Conservation (phyloP, 2,888 invertebrate species). For the Helicoverpa assulta region DNA sequence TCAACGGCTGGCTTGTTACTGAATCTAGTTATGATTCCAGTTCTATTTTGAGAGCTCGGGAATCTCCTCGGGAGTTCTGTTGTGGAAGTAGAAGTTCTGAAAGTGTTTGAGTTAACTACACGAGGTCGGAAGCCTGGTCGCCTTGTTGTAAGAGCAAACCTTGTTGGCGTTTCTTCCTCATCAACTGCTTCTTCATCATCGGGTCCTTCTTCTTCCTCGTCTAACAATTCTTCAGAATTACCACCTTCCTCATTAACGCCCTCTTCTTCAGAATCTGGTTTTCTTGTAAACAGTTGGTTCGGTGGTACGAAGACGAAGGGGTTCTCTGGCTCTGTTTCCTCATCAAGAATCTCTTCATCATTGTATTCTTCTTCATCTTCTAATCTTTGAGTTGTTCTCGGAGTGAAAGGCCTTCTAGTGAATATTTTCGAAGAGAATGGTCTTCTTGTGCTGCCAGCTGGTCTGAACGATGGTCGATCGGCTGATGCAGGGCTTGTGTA, state of each 20-base stretch:
- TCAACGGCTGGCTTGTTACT: slow-evolving; percentile 75
- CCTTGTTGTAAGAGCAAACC: slow-evolving; percentile 74
- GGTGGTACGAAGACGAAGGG: slow-evolving; percentile 84
- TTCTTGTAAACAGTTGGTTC: slow-evolving; percentile 83
- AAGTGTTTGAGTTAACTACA: slow-evolving; percentile 83
- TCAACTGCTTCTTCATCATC: slow-evolving; percentile 71
- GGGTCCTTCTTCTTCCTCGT: slow-evolving; percentile 71
- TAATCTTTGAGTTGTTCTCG: slow-evolving; percentile 80
- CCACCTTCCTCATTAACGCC: slow-evolving; percentile 37
- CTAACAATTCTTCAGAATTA: slow-evolving; percentile 66
- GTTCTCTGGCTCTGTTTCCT: slow-evolving; percentile 77
- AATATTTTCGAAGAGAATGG: slow-evolving; percentile 81
- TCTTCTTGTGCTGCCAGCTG: slow-evolving; percentile 73
- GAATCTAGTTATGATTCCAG: slow-evolving; percentile 77
- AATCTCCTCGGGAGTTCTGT: slow-evolving; percentile 80
- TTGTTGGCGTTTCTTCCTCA: slow-evolving; percentile 67
- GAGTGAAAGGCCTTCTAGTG: slow-evolving; percentile 82
- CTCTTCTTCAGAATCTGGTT: slow-evolving; percentile 73
- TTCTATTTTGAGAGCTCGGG: slow-evolving; percentile 74
- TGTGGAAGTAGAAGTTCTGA: slow-evolving; percentile 83
- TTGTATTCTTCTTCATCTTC: slow-evolving; percentile 82
- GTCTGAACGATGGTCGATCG: slow-evolving; percentile 76
- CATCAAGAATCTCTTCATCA: slow-evolving; percentile 79
- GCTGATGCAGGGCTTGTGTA: slow-evolving; percentile 85
- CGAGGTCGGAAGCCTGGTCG: slow-evolving; percentile 80